Percentiles rank a stretch among this genome's conserved stretches.
phyloP scores from a whole-genome alignment of 2,888 invertebrate species.

The Yponomeuta plumbellus region DNA sequence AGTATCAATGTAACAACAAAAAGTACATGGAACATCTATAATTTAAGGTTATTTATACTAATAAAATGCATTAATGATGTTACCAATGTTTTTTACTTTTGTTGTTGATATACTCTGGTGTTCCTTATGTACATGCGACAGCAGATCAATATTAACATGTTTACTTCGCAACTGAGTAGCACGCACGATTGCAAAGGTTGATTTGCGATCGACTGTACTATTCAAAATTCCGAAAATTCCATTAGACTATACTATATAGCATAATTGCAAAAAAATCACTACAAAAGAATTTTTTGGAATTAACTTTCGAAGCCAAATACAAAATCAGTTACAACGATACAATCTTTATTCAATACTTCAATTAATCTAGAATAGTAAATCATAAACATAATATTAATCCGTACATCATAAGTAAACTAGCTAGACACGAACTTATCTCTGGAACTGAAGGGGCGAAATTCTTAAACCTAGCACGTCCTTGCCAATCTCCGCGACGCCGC shows the following conservation, averaged over 20 bases:
- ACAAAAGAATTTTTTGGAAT: no score
- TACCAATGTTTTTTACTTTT: not conserved
- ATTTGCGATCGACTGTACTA: no score
- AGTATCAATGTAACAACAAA: not conserved
- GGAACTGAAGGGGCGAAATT: conserved; percentile 80
- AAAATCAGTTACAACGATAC: not conserved
- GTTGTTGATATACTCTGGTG: no score
- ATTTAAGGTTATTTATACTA: not conserved
- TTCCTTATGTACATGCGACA: no score
- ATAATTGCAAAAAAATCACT: no score
- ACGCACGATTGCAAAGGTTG: no score
- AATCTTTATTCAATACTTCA: not conserved
- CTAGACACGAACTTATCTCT: conserved; percentile 45
- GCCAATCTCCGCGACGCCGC: conserved; percentile 93
- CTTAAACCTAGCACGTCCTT: conserved; percentile 91
- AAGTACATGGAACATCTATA: not conserved
- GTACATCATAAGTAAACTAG: not conserved
- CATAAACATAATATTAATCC: not conserved
- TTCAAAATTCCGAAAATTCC: no score
- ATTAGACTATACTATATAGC: no score
- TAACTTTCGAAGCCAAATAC: not conserved
- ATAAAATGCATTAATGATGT: not conserved
- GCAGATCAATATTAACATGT: no score
- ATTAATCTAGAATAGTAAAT: not conserved
- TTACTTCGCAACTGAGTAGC: no score